phyloP scores from a whole-genome alignment of 2,797 vertebrate genomes.

The Chiroxiphia lanceolata region DNA sequence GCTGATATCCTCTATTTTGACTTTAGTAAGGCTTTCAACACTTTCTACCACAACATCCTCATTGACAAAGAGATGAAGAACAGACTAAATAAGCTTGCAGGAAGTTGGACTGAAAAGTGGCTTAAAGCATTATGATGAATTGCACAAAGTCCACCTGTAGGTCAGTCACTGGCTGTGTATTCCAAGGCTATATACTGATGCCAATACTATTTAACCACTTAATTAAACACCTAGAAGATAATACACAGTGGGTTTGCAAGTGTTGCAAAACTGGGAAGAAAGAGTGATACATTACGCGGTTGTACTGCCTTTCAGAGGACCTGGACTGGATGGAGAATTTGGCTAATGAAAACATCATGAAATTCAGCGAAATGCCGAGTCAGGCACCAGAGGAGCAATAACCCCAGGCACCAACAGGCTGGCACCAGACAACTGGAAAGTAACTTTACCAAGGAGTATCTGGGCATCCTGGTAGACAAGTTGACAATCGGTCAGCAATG shows the following conservation, averaged over 20 bases:
- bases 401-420: background rate
- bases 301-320: background rate
- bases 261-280: background rate
- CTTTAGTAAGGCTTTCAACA: background rate
- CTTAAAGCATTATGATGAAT: background rate
- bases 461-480: background rate
- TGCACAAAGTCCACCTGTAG: background rate
- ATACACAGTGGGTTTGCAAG: background rate
- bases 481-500: background rate
- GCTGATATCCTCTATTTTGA: background rate
- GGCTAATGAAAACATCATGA: background rate
- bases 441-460: background rate
- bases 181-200: background rate
- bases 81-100: background rate
- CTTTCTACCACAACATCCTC: background rate
- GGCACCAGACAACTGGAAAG: background rate
- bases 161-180: background rate
- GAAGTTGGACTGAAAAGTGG: background rate
- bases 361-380: background rate
- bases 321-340: background rate
- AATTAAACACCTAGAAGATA: background rate
- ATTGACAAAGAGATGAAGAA: background rate
- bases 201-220: conserved; percentile 6
- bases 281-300: background rate
- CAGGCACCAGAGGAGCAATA: background rate